Evolutionary conservation across 2,888 invertebrate species (phyloP).

Genomic region (Platypus cylindrus): DNA sequence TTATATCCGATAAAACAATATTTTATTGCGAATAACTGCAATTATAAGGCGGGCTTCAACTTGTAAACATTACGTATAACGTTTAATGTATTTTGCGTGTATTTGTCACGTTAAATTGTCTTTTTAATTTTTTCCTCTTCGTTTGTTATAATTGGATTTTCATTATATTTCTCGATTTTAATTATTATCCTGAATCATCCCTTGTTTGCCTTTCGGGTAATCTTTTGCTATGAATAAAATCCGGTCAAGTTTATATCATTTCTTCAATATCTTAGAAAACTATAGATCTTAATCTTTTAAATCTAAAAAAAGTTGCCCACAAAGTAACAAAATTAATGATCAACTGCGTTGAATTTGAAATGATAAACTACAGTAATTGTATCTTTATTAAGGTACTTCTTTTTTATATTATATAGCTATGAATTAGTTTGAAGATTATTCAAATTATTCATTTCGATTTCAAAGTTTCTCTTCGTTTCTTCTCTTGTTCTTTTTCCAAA

Average conservation of each 20-base stretch:
- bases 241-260: no score
- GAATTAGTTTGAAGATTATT: constrained; percentile 18
- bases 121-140: no score
- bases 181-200: no score
- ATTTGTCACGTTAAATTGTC: constrained; percentile 6
- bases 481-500: not conserved
- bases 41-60: constrained; percentile 30
- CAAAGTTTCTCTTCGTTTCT: no score
- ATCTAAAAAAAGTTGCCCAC: no score
- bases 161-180: no score
- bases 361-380: constrained; percentile 32
- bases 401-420: constrained; percentile 18
- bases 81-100: constrained; percentile 13
- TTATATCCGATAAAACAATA: constrained; percentile 35
- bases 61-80: constrained; percentile 23
- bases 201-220: not conserved
- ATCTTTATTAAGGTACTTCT: constrained; percentile 31
- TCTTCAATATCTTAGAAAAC: no score
- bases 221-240: no score
- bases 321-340: constrained; percentile 32
- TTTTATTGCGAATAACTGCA: constrained; percentile 35
- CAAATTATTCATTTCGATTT: no score
- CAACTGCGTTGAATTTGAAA: constrained; percentile 29
- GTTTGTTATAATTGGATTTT: no score
- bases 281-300: no score